Base-by-base conservation (phyloP, 2,113 vertebrate species). In the Chlorodrepanis virens region DNA sequence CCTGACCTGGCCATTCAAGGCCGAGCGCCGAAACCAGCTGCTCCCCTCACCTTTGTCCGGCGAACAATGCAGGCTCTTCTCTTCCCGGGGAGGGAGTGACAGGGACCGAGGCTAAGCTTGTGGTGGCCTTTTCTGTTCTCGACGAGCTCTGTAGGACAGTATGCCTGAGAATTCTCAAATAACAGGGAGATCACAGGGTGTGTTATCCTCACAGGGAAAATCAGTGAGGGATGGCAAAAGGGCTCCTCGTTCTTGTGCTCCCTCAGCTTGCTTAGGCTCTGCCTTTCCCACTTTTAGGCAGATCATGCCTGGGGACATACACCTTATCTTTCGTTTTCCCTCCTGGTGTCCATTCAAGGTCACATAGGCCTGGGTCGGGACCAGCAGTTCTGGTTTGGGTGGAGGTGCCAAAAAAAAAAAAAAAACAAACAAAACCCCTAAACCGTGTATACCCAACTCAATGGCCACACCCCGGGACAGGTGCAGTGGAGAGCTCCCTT, bases 11-110 rank as follows among this genome's bases (percentile, higher is more conserved):
- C 54, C 23, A 33, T 86, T 91, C 63, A 49, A 11, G 56, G 54
- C 60, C 44, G 76, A 87, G 74, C 49, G 67, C 53, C 61, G 79
- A 67, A 86, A 60, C 28, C 60, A 25, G 63, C 59, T 74, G 70
- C 50, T 93, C 39, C 37, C 52, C 77, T 83, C 80, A 70, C 60
- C 86, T 97, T 94, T 95, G 91, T 90, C 49, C 60, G 9, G 71
- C 24, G 5, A 61, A 90, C 75, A 89, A 90, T 49, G 11, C 39
- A 5, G 54, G 33, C 64, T 23, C 42, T 76, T 72, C 87, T 72
- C 44, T 70, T 69, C 25, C 49, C 16, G 12, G 70, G 60, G 16
- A 53, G 44, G 65, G 54, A 77, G 88, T 90, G 88, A 39, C 52
- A 5, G 33, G 24, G 39, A 42, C 45, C 0, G 6, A 44, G 42